Conservation (phyloP, 2,797 vertebrate genomes). For the Acridotheres tristis region DNA sequence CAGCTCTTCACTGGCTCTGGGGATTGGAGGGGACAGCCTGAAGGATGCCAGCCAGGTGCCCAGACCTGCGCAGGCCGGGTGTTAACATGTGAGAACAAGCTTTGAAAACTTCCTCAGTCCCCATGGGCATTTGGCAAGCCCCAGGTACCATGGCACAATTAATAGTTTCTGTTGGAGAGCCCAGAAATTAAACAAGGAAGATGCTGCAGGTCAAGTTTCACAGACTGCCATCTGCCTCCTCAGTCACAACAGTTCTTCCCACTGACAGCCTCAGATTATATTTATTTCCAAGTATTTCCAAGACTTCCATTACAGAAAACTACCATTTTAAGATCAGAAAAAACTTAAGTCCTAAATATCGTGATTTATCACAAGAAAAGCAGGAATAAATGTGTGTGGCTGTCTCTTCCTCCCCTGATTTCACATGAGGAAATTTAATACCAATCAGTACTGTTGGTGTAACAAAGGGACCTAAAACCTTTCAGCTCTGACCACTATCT, state of each 20-base stretch:
- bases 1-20: neutral
- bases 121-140: neutral
- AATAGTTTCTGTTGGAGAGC: constrained; percentile 5
- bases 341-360: neutral
- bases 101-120: neutral
- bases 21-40: neutral
- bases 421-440: neutral
- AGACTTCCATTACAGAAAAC: neutral
- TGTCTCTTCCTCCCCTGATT: neutral
- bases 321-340: neutral
- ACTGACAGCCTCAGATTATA: neutral
- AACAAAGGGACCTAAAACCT: neutral
- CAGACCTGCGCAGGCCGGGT: fast-evolving
- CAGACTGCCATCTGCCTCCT: neutral
- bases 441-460: neutral
- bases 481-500: neutral
- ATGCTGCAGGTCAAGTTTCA: neutral
- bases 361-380: neutral
- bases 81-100: neutral
- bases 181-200: neutral
- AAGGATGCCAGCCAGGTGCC: neutral
- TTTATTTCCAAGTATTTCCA: neutral
- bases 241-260: neutral
- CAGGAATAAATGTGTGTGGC: fast-evolving
- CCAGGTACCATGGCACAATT: neutral